phyloP scores from a whole-genome alignment of 2,888 invertebrate genomes.

The Pomacea canaliculata region DNA sequence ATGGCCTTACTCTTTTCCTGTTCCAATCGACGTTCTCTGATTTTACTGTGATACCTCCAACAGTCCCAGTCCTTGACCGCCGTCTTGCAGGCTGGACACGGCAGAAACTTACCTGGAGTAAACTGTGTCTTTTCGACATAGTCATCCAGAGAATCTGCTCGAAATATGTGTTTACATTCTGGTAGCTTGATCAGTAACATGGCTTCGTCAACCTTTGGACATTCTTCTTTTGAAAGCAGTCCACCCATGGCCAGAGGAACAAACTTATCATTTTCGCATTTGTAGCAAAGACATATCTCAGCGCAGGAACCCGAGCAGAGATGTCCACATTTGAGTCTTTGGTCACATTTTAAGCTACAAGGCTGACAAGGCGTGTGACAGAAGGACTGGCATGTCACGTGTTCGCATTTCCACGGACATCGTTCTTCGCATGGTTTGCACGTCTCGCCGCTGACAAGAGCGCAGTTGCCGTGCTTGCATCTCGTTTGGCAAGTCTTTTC shows the following conservation, averaged over 20 bases:
- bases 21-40: neutral
- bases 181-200: neutral
- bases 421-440: conserved; percentile 23
- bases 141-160: neutral
- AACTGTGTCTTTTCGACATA: neutral
- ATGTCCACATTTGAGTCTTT: conserved; percentile 13
- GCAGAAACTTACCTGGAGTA: neutral
- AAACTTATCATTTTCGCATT: conserved; percentile 27
- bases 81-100: neutral
- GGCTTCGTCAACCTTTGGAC: neutral
- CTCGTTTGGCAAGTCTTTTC: neutral
- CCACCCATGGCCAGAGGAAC: neutral
- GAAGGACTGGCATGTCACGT: conserved; percentile 9
- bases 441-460: conserved; percentile 13
- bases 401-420: conserved; percentile 18
- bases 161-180: neutral
- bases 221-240: neutral
- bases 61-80: neutral
- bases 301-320: conserved; percentile 29
- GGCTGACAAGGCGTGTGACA: conserved; percentile 24
- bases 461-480: conserved; percentile 17
- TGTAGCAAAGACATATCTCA: conserved; percentile 30
- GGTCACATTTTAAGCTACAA: conserved; percentile 12
- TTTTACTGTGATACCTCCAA: neutral
- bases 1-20: neutral